Evolutionary conservation across 1,140 invertebrate genomes (phyloP), one percentile per base, ranked within the genome.

Genomic region (Leptinotarsa undecemlineata): DNA sequence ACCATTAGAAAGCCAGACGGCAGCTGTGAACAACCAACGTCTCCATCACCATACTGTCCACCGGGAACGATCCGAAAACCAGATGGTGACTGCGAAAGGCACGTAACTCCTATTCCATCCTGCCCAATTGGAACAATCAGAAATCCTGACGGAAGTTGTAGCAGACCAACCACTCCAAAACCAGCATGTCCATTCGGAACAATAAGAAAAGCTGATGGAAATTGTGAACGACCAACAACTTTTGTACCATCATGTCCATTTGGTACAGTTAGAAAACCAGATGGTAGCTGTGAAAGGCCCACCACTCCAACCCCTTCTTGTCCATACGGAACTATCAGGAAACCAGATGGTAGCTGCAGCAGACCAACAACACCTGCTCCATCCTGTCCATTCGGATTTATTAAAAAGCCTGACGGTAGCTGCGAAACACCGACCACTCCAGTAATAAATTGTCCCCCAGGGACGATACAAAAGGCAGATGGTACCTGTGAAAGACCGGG

Each of bases 11-110:
- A 23, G 13, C 68, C 68, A 48, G 68, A 70, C 19, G 68, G 68
- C 21, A 70, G 20, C 21, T 70, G 68, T 26, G 68, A 70, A 21
- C 15, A 21, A 13, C 68, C 68, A 57, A 70, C 71, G 42, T 69
- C 71, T 69, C 75, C 75, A 66, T 48, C 71, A 6, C 71, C 71
- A 26, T 68, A 51, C n/a, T 79, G 76, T 76, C 78, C 78, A 13
- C 57, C 33, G 15, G 68, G 48, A 57, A 51, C 66, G 15, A 20
- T 42, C 1, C 14, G 66, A 33, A 26, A 68, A 68, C 66, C 66
- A 15, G 66, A 68, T n/a, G 66, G 66, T 2, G 4, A 17, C 19
- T 26, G 15, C 60, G 69, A 17, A 11, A 74, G 21, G 17, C 42
- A 2, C 5, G 4, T 19, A 3, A 57, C 71, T 4, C 71, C 71